Conservation (phyloP, 2,888 invertebrate species). For the Chloroclystis v-ata region DNA sequence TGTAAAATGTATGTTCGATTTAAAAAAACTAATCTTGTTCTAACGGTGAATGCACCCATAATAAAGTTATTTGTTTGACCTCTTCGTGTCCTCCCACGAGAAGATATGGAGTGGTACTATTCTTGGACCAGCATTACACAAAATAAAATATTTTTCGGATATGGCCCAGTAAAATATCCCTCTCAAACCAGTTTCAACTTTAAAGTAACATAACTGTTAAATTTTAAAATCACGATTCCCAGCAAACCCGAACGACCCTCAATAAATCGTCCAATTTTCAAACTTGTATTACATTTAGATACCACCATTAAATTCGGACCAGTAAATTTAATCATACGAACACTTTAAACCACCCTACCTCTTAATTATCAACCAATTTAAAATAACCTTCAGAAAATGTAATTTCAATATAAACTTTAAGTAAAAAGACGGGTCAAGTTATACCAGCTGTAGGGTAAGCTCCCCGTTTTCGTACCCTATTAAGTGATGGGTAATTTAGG, state of each 20-base stretch:
- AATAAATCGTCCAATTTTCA: conserved; percentile 46
- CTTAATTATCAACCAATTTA: conserved; percentile 46
- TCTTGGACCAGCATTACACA: too few species aligned
- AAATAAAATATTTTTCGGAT: too few species aligned
- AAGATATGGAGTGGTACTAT: too few species aligned
- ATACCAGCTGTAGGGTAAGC: conserved; percentile 53
- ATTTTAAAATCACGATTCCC: conserved; percentile 6
- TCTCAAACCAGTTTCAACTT: too few species aligned
- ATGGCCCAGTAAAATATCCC: too few species aligned
- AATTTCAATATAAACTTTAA: conserved; percentile 2
- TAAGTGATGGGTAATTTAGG: conserved; percentile 78
- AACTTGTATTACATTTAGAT: conserved; percentile 54
- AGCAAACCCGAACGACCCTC: conserved; percentile 14
- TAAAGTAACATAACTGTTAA: too few species aligned
- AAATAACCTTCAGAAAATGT: conserved; percentile 36
- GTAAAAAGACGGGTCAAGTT: conserved; percentile 37
- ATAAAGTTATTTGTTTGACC: too few species aligned
- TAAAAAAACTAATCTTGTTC: too few species aligned
- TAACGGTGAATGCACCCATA: too few species aligned
- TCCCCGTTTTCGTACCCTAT: conserved; percentile 63
- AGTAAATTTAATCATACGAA: conserved; percentile 60
- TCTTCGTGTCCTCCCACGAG: too few species aligned
- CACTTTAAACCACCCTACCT: conserved; percentile 70
- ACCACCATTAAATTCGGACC: conserved; percentile 67
- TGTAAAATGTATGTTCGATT: too few species aligned